Evolutionary conservation across 2,888 invertebrate species (phyloP).

Genomic region (Meganola albula): DNA sequence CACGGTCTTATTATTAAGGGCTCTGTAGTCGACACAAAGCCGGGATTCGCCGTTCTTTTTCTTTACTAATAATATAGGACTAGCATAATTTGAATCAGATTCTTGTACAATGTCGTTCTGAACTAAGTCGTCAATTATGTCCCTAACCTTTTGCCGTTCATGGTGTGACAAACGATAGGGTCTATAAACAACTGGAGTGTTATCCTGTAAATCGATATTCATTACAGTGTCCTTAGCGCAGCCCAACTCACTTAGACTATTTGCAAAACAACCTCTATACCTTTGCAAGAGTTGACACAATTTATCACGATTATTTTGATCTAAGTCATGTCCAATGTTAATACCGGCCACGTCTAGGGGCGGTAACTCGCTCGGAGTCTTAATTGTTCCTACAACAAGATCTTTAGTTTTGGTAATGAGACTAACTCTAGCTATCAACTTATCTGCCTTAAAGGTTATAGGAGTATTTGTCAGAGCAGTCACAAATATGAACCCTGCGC

Average conservation of each 20-base stretch:
- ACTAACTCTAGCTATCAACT: too few relatives aligned
- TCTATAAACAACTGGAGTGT: conserved; percentile 3
- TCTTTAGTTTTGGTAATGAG: too few relatives aligned
- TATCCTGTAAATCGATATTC: conserved; percentile 3
- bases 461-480: too few relatives aligned
- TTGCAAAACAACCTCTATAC: conserved; percentile 2
- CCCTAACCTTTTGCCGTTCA: conserved; percentile 6
- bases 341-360: conserved; percentile 3
- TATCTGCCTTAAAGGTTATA: too few relatives aligned
- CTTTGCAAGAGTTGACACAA: conserved; percentile 3
- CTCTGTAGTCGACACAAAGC: conserved; percentile 1
- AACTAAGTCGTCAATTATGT: conserved; percentile 5
- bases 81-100: conserved; percentile 6
- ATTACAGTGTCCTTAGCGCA: conserved; percentile 4
- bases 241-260: conserved; percentile 2
- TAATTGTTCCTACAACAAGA: too few relatives aligned
- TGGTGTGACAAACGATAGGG: conserved; percentile 6
- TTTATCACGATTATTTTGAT: conserved; percentile 3
- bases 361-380: too few relatives aligned
- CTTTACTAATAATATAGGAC: conserved; percentile 5
- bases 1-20: background rate
- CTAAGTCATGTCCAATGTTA: too few relatives aligned
- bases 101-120: conserved; percentile 2
- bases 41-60: conserved; percentile 1
- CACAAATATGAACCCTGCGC: too few relatives aligned